Conservation (phyloP, 2,888 invertebrate species). For the Dexiosoma caninum region DNA sequence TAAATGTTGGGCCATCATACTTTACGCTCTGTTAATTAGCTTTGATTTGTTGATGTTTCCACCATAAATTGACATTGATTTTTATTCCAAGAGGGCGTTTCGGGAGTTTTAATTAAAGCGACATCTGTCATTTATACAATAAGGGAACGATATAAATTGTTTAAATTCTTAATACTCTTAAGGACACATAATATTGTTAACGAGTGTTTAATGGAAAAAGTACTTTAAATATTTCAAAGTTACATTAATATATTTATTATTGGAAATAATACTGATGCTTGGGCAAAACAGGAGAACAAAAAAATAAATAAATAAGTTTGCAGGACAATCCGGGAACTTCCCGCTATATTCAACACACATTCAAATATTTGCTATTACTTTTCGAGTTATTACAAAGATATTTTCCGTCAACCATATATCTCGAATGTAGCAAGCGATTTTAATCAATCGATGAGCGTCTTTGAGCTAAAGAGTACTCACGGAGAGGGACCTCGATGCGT, state of each 20-base stretch:
- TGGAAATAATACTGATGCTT: background rate
- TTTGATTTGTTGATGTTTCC: conserved; percentile 64
- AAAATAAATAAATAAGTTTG: background rate
- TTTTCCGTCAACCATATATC: too few species aligned
- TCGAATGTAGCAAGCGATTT: too few species aligned
- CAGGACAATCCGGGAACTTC: too few species aligned
- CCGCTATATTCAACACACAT: too few species aligned
- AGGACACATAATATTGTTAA: conserved; percentile 13
- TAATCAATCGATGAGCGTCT: too few species aligned
- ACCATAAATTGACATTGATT: conserved; percentile 61
- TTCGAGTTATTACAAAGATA: too few species aligned
- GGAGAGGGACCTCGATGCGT: too few species aligned
- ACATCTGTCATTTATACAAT: conserved; percentile 53
- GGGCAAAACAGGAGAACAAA: background rate
- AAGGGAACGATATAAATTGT: background rate
- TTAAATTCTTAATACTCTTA: conserved; percentile 40
- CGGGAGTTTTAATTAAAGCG: conserved; percentile 63
- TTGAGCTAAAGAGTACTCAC: too few species aligned
- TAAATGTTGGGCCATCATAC: conserved; percentile 56
- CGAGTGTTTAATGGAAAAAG: background rate
- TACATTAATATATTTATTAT: too few species aligned
- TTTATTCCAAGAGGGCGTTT: conserved; percentile 57
- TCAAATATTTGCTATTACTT: too few species aligned
- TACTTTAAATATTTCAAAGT: background rate
- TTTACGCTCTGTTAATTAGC: conserved; percentile 67